Evolutionary conservation across 1,140 invertebrate genomes (phyloP), one percentile per base, ranked within the genome.

Genomic region (Papilio aristodemus): DNA sequence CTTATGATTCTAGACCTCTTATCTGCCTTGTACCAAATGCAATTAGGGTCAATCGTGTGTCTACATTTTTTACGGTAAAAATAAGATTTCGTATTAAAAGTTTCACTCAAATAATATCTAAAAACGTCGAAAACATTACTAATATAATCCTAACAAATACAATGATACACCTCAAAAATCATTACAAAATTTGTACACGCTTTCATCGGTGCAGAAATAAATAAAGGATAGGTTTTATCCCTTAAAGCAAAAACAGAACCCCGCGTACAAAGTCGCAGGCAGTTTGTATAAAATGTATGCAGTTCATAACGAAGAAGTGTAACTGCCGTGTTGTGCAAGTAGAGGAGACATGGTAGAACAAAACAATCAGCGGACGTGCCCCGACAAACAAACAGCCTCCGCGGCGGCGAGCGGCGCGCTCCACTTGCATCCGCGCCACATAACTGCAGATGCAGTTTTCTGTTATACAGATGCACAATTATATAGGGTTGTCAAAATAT

Each of bases 391-490:
- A 62, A 62, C 32, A 39, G 59, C 13, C 39, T 50, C 25, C 14
- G 63, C 25, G 32, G 43, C 5, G 6, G 27, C 46, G 14, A 32
- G 63, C 41, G 25, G 39, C 39, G 22, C 63, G 63, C 63, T 66
- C 63, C 14, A 66, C 39, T 66, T 66, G 63, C 41, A 43, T 22
- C 62, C 11, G 37, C 36, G 4, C 36, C 38, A 43, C 13, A 19
- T 64, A 64, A 64, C 62, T 64, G 62, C 62, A 64, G 62, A 64
- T 64, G 62, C 62, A 41, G 37, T 64, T 27, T 43, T 38, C 62
- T 64, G 38, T 64, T 64, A 43, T 22, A 62, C 59, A 38, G 11
- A 64, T 64, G 62, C 62, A 64, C 39, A 58, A 8, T 54, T 43
- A 38, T 8, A 4, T 62, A 62, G 59, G 59, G 59, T 62, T 62